phyloP scores from a whole-genome alignment of 1,140 invertebrate genomes.

The Drosophila novamexicana region DNA sequence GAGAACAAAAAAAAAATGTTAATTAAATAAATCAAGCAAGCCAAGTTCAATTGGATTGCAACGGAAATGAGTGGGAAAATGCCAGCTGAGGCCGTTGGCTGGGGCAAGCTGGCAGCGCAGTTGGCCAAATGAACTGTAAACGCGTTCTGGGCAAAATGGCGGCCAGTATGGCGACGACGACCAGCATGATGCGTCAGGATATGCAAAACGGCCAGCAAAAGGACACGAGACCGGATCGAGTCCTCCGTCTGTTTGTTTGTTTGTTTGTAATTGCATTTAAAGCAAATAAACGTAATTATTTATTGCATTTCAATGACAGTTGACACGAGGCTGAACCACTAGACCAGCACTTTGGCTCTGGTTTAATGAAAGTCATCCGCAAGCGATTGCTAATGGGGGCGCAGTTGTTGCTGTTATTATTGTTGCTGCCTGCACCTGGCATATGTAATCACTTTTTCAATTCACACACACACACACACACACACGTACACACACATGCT shows the following conservation, averaged over 20 bases:
- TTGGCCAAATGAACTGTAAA: constrained; percentile 73
- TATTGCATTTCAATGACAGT: constrained; percentile 70
- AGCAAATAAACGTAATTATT: constrained; percentile 80
- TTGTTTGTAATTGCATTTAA: constrained; percentile 76
- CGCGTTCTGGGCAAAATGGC: constrained; percentile 34
- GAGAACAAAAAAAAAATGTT: constrained; percentile 52
- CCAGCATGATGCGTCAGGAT: constrained; percentile 24
- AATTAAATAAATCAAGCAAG: constrained; percentile 82
- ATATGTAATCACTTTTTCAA: constrained; percentile 68
- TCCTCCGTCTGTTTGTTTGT: constrained; percentile 51
- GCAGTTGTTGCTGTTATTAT: neutral
- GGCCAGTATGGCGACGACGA: constrained; percentile 27
- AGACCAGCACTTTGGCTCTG: constrained; percentile 14
- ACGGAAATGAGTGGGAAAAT: constrained; percentile 78
- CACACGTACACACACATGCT: neutral
- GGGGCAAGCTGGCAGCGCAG: constrained; percentile 14
- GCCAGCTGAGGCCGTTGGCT: constrained; percentile 31
- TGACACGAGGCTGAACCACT: constrained; percentile 29
- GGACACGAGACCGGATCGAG: neutral
- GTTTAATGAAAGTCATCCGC: constrained; percentile 42
- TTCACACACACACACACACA: constrained; percentile 25
- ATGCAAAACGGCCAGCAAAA: constrained; percentile 45
- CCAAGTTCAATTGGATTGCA: constrained; percentile 79
- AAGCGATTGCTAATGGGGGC: constrained; percentile 23
- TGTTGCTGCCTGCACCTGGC: constrained; percentile 40